Base-by-base conservation (phyloP, 2,113 vertebrate genomes). In the Euleptes europaea region DNA sequence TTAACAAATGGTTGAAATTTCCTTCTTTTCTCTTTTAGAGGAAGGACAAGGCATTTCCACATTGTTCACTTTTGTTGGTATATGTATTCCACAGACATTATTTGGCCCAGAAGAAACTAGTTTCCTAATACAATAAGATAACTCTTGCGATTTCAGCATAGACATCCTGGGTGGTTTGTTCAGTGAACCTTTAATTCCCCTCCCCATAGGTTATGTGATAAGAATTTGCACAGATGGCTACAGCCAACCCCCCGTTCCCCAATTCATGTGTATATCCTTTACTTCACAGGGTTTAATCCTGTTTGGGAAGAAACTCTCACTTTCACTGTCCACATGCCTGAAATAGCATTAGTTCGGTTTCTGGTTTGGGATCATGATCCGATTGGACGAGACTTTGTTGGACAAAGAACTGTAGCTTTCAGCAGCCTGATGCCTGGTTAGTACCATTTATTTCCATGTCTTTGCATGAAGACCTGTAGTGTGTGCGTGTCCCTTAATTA, bases 331-430 rank as follows among this genome's bases (percentile, higher is more conserved):
- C 98, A 99, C 92, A 98, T 99, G 98, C 97, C 98, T 0, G 99
- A 99, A 81, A 95, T 98, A 26, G 97, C 97, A 80, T 93, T 99
- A 90, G 98, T 99, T 86, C 96, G 98, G 1, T 99, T 99, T 89
- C 98, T 99, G 0, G 98, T 99, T 28, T 99, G 99, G 99, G 98
- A 99, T 93, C 98, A 99, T 1, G 99, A 99, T 85, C 99, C 99
- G 1, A 99, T 99, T 13, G 99, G 99, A 82, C 92, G 98, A 76
- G 98, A 99, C 92, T 99, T 99, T 0, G 98, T 99, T 88, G 98
- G 99, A 60, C 98, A 99, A 93, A 97, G 98, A 90, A 99, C 98
- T 0, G 97, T 99, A 86, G 97, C 98, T 85, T 99, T 99, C 76
- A 98, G 95, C 96, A 99, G 98, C 92, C 94, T 99, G 17, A 97